These are phyloP conservation scores for Lucilia sericata DNA, from an alignment of 1,140 invertebrate species.

Conservation along the genomic window DNA sequence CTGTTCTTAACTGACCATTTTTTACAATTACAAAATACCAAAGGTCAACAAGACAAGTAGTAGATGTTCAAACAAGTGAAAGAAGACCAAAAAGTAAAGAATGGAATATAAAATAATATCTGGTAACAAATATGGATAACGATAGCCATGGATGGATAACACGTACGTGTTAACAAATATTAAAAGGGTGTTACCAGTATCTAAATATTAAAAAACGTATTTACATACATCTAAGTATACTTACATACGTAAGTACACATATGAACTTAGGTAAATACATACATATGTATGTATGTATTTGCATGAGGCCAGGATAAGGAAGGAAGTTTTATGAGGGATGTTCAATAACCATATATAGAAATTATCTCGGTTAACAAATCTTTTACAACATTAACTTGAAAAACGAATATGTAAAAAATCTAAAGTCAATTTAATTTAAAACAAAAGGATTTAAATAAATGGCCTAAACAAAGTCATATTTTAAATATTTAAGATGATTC, in stretches of 20 bases:
- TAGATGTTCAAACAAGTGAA: not conserved
- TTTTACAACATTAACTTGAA: not conserved
- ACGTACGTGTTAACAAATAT: conserved; percentile 6
- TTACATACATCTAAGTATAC: no score
- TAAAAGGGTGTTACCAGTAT: not conserved
- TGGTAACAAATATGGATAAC: not conserved
- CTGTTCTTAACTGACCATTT: not conserved
- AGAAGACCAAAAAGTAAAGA: not conserved
- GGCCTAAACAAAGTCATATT: no score
- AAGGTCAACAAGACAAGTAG: not conserved
- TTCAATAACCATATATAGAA: not conserved
- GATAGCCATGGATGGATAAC: not conserved
- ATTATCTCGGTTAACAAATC: not conserved
- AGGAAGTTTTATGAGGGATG: not conserved
- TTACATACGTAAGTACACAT: not conserved
- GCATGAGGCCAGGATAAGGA: not conserved
- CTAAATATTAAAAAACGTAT: not conserved
- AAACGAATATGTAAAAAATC: not conserved
- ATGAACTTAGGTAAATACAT: no score
- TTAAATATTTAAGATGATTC: no score
- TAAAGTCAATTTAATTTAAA: not conserved
- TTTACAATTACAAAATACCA: not conserved
- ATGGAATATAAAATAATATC: not conserved
- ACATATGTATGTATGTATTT: not conserved
- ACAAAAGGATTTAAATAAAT: not conserved